Base-by-base conservation (phyloP, 1,140 invertebrate genomes). In the Lordiphosa stackelbergi region DNA sequence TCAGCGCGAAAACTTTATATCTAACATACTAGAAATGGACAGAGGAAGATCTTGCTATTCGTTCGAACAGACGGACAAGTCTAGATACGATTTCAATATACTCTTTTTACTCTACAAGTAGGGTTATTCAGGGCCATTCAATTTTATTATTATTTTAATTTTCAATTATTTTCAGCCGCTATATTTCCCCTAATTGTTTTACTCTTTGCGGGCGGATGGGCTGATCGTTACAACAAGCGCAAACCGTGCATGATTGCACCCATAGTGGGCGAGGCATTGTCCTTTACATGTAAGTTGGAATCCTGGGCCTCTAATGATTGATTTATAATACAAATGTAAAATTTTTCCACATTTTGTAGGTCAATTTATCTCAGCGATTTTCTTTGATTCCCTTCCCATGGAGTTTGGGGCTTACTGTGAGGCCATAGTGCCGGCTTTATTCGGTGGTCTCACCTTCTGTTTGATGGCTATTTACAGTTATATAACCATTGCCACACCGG, bases 181-280 rank as follows among this genome's bases (percentile, higher is more conserved):
- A 88, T 90, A 4, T 89, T 93, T 48, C 91, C 91, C 0, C 79
- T 92, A 3, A 89, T 92, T 24, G 88, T 92, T 58, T 88, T 92
- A 8, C 78, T 92, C 40, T 90, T 93, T 86, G 86, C 93, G 66
- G 91, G 93, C 57, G 90, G 91, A 1, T 91, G 91, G 90, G 91
- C 91, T 60, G 92, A 92, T 77, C 88, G 90, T 35, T 90, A 91
- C 42, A 91, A 92, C 52, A 90, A 90, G 56, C 72, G 91, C 36
- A 94, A 93, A 87, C 89, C 92, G 13, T 91, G 90, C 53, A 90
- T 93, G 71, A 66, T 93, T 6, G 58, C 92, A 19, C 91, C 92
- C 2, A 88, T 92, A 24, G 55, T 90, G 5, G 92, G 92, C 6
- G 91, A 92, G 66, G 88, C 90, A 0, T 36, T 87, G 5, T 58